Conservation (phyloP, 30 jellyfish, hydroid and myxozoan genomes). For the Chrysaora quinquecirrha region DNA sequence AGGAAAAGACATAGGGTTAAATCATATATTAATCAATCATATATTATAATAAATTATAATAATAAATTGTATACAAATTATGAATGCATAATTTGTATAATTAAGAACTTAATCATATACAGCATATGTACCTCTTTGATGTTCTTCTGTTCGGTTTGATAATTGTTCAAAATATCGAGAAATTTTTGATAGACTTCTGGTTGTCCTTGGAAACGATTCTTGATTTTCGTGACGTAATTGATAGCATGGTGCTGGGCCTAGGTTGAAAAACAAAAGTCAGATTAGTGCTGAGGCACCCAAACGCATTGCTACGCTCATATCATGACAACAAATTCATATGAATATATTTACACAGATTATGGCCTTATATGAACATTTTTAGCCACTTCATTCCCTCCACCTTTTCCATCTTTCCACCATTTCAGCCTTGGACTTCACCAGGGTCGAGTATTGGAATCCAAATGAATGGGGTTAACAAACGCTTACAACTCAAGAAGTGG, state of each 20-base stretch:
- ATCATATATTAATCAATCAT: background rate
- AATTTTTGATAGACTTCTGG: conserved; percentile 97
- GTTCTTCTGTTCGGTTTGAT: conserved; percentile 96
- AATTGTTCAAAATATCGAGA: conserved; percentile 86
- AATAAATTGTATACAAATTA: background rate
- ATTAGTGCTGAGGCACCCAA: no score
- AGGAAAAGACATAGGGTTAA: background rate
- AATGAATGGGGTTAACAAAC: no score
- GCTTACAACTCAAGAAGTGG: no score
- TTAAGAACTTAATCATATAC: background rate
- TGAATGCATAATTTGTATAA: background rate
- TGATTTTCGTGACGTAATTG: conserved; percentile 90
- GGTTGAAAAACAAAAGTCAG: background rate
- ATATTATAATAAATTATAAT: background rate
- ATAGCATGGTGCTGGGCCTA: conserved; percentile 98
- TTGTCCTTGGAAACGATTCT: conserved; percentile 97
- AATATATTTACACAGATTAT: no score
- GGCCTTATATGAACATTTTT: no score
- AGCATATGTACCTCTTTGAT: conserved; percentile 73
- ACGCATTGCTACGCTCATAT: no score
- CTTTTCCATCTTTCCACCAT: no score
- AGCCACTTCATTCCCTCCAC: no score
- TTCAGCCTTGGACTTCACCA: no score
- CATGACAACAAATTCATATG: no score
- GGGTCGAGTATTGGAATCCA: no score